A percentile compares a stretch with the other conserved stretches of the same genome.
phyloP scores from a whole-genome alignment of 2,888 invertebrate genomes.

The Eugnorisma glareosa region DNA sequence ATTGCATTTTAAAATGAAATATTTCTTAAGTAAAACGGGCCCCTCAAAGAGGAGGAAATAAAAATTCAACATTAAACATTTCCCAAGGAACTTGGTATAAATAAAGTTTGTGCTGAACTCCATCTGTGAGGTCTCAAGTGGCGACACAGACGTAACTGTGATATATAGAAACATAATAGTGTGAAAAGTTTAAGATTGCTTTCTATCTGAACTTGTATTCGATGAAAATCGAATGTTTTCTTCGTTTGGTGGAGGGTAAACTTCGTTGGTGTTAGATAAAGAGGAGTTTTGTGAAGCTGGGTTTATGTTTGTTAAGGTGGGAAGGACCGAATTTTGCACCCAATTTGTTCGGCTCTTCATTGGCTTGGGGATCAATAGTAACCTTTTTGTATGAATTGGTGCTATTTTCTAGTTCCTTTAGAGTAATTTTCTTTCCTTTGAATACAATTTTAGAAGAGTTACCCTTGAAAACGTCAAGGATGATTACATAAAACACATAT shows the following conservation, averaged over 20 bases:
- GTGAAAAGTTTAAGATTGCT: slow-evolving; percentile 72
- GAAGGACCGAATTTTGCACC: slow-evolving; percentile 43
- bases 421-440: neutral
- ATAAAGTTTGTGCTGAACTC: slow-evolving; percentile 79
- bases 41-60: slow-evolving; percentile 76
- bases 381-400: slow-evolving; percentile 12
- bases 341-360: slow-evolving; percentile 40
- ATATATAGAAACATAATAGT: slow-evolving; percentile 69
- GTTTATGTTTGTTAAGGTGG: slow-evolving; percentile 25
- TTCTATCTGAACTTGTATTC: slow-evolving; percentile 62
- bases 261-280: slow-evolving; percentile 56
- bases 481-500: neutral
- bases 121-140: slow-evolving; percentile 69
- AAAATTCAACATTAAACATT: slow-evolving; percentile 86
- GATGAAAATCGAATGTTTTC: slow-evolving; percentile 66
- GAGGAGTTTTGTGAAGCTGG: slow-evolving; percentile 33
- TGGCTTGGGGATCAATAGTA: neutral
- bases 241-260: slow-evolving; percentile 49
- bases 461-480: accelerated
- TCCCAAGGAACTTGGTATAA: slow-evolving; percentile 80
- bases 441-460: neutral
- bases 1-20: slow-evolving; percentile 77
- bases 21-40: slow-evolving; percentile 75
- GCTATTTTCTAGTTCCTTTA: neutral
- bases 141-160: slow-evolving; percentile 62